Conservation (phyloP, 1,140 invertebrate species). For the Odontomachus brunneus region DNA sequence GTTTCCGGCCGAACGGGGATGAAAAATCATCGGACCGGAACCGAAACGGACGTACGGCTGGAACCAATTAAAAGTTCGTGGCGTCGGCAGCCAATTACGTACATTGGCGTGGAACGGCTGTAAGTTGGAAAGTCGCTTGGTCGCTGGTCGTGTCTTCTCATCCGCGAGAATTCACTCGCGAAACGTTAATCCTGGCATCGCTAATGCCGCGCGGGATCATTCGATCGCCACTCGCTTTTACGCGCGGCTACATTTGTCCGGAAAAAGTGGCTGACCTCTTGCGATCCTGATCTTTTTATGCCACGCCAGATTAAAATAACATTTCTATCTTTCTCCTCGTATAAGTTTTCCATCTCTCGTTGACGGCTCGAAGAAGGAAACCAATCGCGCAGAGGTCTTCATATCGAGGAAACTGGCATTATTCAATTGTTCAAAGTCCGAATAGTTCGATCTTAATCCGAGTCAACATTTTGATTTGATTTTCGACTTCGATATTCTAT, state of each 20-base stretch:
- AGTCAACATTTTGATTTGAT: too few relatives aligned
- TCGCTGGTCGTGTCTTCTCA: constrained; percentile 15
- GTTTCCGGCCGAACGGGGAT: constrained; percentile 54
- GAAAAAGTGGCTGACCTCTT: background rate
- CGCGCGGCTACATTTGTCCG: background rate
- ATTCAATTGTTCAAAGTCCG: too few relatives aligned
- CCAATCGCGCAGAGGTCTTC: too few relatives aligned
- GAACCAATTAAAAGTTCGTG: constrained; percentile 73
- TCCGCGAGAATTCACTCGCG: constrained; percentile 29
- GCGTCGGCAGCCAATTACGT: constrained; percentile 68
- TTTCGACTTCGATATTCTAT: too few relatives aligned
- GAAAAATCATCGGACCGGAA: constrained; percentile 66
- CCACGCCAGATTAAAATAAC: too few relatives aligned
- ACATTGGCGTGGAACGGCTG: constrained; percentile 27
- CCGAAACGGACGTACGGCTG: constrained; percentile 38
- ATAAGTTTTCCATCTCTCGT: too few relatives aligned
- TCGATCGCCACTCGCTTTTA: background rate
- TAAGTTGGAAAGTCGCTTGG: constrained; percentile 4
- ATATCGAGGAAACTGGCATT: too few relatives aligned
- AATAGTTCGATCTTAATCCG: too few relatives aligned
- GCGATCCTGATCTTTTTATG: background rate
- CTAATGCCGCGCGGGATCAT: constrained; percentile 9
- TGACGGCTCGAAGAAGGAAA: too few relatives aligned
- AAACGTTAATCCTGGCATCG: constrained; percentile 18
- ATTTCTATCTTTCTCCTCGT: too few relatives aligned